These are phyloP conservation scores for Formica exsecta DNA, from an alignment of 1,140 invertebrate species.

Conservation along the genomic window DNA sequence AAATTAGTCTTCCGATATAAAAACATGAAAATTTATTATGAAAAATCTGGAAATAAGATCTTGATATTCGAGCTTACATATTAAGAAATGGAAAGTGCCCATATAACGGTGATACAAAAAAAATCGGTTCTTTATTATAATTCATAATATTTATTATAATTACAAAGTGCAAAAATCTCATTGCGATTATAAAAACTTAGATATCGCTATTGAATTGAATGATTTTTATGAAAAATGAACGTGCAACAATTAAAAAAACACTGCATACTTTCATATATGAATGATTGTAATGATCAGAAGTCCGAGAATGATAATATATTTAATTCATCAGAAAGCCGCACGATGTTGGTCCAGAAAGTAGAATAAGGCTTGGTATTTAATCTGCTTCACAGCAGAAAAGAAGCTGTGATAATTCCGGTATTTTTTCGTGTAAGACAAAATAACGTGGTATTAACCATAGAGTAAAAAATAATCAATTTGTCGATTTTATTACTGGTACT, in stretches of 20 bases:
- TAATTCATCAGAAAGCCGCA: constrained; percentile 26
- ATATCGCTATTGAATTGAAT: constrained; percentile 12
- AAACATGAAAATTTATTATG: constrained; percentile 27
- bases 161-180: constrained; percentile 9
- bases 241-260: neutral
- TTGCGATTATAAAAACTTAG: neutral
- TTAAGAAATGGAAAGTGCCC: constrained; percentile 15
- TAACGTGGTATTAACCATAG: constrained; percentile 28
- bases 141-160: constrained; percentile 23
- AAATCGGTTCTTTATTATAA: constrained; percentile 12
- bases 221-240: neutral
- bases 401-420: constrained; percentile 70
- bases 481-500: constrained; percentile 54
- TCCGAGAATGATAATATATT: constrained; percentile 2
- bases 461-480: constrained; percentile 53
- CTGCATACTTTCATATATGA: constrained; percentile 30
- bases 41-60: constrained; percentile 31
- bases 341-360: constrained; percentile 47
- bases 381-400: constrained; percentile 68
- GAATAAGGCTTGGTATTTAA: constrained; percentile 61
- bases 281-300: constrained; percentile 21
- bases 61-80: constrained; percentile 51
- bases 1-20: constrained; percentile 62
- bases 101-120: neutral
- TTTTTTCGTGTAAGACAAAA: constrained; percentile 52